A percentile compares a stretch with the other conserved stretches of the same genome.
Evolutionary conservation across 1,140 invertebrate species (phyloP).

Genomic region (Sitodiplosis mosellana): DNA sequence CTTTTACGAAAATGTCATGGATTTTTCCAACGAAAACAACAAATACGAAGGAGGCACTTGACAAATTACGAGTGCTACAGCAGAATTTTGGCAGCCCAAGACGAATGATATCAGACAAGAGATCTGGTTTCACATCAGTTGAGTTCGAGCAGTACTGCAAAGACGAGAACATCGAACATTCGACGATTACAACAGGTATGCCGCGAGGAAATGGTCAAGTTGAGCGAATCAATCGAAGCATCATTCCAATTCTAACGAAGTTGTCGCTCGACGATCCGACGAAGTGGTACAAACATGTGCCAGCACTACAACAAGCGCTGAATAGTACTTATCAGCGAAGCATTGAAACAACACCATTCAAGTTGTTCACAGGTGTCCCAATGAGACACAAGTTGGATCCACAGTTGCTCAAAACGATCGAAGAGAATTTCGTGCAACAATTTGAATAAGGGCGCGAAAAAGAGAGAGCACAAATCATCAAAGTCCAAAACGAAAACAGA

Average conservation of each 20-base stretch:
- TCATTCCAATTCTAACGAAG: slow-evolving; percentile 11
- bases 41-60: slow-evolving; percentile 5
- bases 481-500: slow-evolving; percentile 18
- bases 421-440: not conserved
- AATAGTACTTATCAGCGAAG: slow-evolving; percentile 5
- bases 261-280: slow-evolving; percentile 6
- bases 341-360: not conserved
- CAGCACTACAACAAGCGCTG: slow-evolving; percentile 5
- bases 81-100: slow-evolving; percentile 5
- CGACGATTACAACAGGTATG: slow-evolving; percentile 5
- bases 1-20: slow-evolving; percentile 8
- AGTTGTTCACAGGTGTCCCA: not conserved
- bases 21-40: slow-evolving; percentile 10
- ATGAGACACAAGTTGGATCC: not conserved
- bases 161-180: slow-evolving; percentile 7
- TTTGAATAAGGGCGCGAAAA: not conserved
- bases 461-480: slow-evolving; percentile 12
- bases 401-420: not conserved
- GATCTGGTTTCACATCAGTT: slow-evolving; percentile 6
- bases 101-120: slow-evolving; percentile 6
- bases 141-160: slow-evolving; percentile 6
- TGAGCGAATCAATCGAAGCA: slow-evolving; percentile 8
- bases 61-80: slow-evolving; percentile 9
- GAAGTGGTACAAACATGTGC: slow-evolving; percentile 8
- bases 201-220: slow-evolving; percentile 11